Evolutionary conservation across 2,797 vertebrate genomes (phyloP).

Genomic region (Amniataba percoides): DNA sequence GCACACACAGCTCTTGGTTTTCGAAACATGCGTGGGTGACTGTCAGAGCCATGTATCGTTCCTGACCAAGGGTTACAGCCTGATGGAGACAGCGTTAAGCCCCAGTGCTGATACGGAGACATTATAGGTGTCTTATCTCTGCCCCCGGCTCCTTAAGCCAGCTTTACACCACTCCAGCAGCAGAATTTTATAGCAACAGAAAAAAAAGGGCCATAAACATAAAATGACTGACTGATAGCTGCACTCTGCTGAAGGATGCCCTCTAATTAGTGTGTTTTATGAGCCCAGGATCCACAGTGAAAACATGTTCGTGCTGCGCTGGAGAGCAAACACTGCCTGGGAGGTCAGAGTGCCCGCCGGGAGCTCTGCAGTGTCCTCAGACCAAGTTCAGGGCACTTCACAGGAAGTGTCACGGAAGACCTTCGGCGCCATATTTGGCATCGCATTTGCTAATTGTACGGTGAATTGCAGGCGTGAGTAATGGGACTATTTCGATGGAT

Average conservation of each 20-base stretch:
- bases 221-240: slow-evolving; percentile 80
- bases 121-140: slow-evolving; percentile 74
- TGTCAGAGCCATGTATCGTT: slow-evolving; percentile 31
- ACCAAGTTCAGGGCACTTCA: slow-evolving; percentile 61
- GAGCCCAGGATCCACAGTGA: slow-evolving; percentile 72
- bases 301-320: slow-evolving; percentile 68
- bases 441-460: slow-evolving; percentile 43
- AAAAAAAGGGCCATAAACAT: slow-evolving; percentile 77
- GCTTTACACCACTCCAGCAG: slow-evolving; percentile 51
- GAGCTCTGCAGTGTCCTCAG: slow-evolving; percentile 51
- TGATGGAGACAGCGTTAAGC: slow-evolving; percentile 53
- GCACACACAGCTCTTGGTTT: slow-evolving; percentile 30
- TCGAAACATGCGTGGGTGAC: slow-evolving; percentile 62
- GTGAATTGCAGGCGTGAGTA: slow-evolving; percentile 39
- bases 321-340: slow-evolving; percentile 71
- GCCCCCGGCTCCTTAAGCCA: slow-evolving; percentile 53
- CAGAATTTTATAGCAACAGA: slow-evolving; percentile 66
- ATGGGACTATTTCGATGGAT: slow-evolving; percentile 24
- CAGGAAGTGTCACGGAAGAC: slow-evolving; percentile 33
- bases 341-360: slow-evolving; percentile 66
- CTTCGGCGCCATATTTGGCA: slow-evolving; percentile 12
- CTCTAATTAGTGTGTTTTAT: slow-evolving; percentile 81
- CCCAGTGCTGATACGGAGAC: slow-evolving; percentile 67
- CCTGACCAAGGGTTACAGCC: slow-evolving; percentile 73
- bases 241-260: slow-evolving; percentile 76